Evolutionary conservation across 2,888 invertebrate genomes (phyloP).

Genomic region (Dyspetes luteomarginatus): DNA sequence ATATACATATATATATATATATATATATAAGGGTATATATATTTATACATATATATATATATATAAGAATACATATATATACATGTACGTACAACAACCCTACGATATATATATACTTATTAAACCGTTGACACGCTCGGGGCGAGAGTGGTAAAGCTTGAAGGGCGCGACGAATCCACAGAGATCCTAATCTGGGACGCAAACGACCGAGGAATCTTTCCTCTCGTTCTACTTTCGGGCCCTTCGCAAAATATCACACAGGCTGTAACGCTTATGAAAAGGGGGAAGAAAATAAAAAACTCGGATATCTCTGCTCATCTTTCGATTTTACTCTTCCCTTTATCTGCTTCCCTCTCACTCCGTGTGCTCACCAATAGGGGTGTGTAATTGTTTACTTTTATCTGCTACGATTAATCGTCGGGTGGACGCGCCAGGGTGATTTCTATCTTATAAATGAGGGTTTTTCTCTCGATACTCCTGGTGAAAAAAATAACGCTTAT

Average conservation of each 20-base stretch:
- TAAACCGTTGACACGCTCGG: neutral
- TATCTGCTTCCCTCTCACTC: conserved; percentile 2
- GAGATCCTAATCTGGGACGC: conserved; percentile 27
- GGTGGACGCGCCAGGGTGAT: conserved; percentile 7
- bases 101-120: neutral
- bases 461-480: conserved; percentile 12
- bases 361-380: conserved; percentile 18
- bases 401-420: conserved; percentile 50
- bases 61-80: too few relatives aligned
- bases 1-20: too few relatives aligned
- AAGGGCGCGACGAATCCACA: conserved; percentile 6
- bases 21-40: too few relatives aligned
- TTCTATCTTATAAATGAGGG: conserved; percentile 28
- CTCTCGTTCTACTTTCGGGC: neutral
- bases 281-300: neutral
- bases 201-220: neutral
- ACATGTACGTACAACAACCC: neutral
- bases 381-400: conserved; percentile 54
- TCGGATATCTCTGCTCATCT: neutral
- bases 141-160: too few relatives aligned
- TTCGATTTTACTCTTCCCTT: neutral
- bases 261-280: too few relatives aligned
- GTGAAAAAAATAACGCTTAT: neutral
- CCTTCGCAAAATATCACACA: neutral
- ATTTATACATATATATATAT: too few relatives aligned